Evolutionary conservation across 2,797 vertebrate species (phyloP).

Genomic region (Hippoglossus hippoglossus): DNA sequence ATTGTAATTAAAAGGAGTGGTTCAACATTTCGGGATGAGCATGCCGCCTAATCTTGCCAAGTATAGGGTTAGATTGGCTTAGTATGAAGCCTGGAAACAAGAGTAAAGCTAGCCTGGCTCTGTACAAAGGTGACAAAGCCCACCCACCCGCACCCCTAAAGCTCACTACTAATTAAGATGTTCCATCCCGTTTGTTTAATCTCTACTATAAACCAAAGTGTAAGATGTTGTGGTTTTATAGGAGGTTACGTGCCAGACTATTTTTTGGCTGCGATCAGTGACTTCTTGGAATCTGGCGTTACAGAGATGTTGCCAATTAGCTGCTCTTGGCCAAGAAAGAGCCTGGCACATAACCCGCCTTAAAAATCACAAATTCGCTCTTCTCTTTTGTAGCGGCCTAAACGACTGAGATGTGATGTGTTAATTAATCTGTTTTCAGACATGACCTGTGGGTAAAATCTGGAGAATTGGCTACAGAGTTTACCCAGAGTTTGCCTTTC

Average conservation of each 20-base stretch:
- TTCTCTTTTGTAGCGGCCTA: neutral
- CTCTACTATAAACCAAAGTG: neutral
- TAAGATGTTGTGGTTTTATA: neutral
- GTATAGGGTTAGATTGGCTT: neutral
- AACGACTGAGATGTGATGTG: slow-evolving; percentile 1
- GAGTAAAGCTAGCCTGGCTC: neutral
- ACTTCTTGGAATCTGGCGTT: slow-evolving; percentile 10
- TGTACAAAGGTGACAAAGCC: neutral
- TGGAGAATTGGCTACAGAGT: no score
- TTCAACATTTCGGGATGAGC: neutral
- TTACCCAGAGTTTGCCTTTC: no score
- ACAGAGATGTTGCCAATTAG: neutral
- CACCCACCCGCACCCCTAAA: neutral
- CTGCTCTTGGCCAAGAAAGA: neutral
- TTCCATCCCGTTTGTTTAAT: neutral
- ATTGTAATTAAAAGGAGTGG: neutral
- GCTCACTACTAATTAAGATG: neutral
- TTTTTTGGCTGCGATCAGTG: neutral
- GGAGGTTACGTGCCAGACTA: neutral
- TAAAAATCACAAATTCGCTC: neutral
- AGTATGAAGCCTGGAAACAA: neutral
- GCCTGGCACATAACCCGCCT: neutral
- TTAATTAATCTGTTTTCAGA: neutral
- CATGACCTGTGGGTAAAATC: no score
- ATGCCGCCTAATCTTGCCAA: neutral